Base-by-base conservation (phyloP, 2,113 vertebrate genomes). In the Pica pica region DNA sequence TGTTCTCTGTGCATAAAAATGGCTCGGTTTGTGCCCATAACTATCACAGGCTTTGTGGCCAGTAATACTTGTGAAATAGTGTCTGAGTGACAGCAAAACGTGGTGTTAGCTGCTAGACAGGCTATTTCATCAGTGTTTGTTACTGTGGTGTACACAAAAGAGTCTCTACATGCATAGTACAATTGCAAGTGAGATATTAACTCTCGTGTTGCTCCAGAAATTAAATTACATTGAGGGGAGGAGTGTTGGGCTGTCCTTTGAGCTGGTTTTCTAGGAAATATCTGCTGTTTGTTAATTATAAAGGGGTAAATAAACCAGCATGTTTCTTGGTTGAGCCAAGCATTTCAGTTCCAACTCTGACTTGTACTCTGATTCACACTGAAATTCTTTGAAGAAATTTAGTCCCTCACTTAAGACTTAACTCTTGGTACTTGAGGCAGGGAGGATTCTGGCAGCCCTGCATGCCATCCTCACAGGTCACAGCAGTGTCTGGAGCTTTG, bases 391-490 rank as follows among this genome's bases (percentile, higher is more conserved):
- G 47, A 69, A 73, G 46, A 73, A 11, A 22, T 73, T 13, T 30
- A 69, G 23, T 12, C 39, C n/a, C 10, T 82, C 35, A 6, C 13
- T 55, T 71, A 31, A 79, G 52, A 46, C 28, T 30, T 63, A 61
- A 17, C 61, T 59, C 18, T 59, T n/a, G 46, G 8, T 50, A 5
- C 24, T 49, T 69, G 6, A 49, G 47, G 16, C 53, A 41, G 77
- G 52, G 67, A 63, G 42, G 50, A 11, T 53, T 42, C 24, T 60
- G 41, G 68, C 39, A 52, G 9, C 35, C 30, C 44, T 61, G 16
- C 15, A 1, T 35, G 27, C 41, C 44, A 22, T 16, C 5, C 4
- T 49, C 30, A 1, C 1, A 19, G 52, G 42, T 46, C 3, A 1
- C 24, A 71, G 73, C 90, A 5, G 1, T 33, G 17, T 8, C 35